Percentiles rank a stretch among this genome's conserved stretches.
phyloP scores from a whole-genome alignment of 92 coral and sea anemone species.

The Montipora capitata region DNA sequence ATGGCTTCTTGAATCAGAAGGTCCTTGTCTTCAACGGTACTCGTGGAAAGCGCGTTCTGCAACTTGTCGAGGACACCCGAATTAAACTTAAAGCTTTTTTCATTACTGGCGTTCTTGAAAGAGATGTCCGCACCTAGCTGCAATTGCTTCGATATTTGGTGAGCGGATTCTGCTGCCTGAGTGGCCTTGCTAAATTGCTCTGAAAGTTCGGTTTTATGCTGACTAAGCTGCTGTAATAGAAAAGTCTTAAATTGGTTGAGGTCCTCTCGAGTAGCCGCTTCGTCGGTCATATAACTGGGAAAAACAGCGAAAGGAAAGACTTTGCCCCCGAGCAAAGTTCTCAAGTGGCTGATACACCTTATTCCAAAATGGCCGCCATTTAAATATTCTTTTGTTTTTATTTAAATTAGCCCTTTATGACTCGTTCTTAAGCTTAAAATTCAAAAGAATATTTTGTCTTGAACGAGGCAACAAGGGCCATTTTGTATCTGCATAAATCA shows the following conservation, averaged over 20 bases:
- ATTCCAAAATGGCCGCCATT: no score
- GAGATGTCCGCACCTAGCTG: neutral
- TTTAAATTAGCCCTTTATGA: no score
- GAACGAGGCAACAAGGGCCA: no score
- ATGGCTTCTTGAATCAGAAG: neutral
- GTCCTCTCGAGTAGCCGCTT: neutral
- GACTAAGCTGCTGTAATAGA: neutral
- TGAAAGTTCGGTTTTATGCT: neutral
- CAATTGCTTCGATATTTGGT: neutral
- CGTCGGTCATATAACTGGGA: conserved; percentile 2
- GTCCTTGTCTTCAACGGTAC: neutral
- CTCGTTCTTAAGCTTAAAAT: no score
- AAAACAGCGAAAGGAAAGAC: neutral
- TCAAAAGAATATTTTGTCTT: no score
- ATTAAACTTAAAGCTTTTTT: neutral
- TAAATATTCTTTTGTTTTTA: no score
- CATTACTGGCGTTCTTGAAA: neutral
- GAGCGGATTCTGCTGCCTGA: neutral
- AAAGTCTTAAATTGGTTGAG: neutral
- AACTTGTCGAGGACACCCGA: neutral
- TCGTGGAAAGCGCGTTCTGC: neutral
- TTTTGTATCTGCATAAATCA: no score
- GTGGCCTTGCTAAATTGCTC: neutral
- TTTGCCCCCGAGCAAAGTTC: no score
- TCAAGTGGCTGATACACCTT: no score